Conservation (phyloP, 2,888 invertebrate species). For the Stenichneumon culpator region DNA sequence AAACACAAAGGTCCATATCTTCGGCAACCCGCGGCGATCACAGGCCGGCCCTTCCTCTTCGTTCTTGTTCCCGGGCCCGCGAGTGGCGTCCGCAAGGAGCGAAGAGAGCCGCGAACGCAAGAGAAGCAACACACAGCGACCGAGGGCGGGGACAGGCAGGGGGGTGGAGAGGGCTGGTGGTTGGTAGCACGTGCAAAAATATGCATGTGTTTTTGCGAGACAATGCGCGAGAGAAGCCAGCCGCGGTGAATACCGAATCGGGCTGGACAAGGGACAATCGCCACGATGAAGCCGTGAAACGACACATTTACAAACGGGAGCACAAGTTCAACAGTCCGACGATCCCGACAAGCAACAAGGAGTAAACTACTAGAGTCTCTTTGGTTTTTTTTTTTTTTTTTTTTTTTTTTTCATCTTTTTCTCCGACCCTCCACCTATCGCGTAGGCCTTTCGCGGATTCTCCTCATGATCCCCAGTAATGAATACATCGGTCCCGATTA, state of each 20-base stretch:
- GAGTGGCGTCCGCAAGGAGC: background rate
- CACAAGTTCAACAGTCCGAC: conserved; percentile 69
- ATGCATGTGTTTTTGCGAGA: conserved; percentile 80
- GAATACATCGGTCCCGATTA: conserved; percentile 41
- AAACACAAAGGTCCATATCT: conserved; percentile 75
- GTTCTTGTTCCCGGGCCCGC: conserved; percentile 44
- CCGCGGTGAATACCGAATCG: conserved; percentile 67
- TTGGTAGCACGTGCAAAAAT: conserved; percentile 79
- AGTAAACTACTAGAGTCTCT: conserved; percentile 10
- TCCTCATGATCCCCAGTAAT: conserved; percentile 39
- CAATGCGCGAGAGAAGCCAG: conserved; percentile 76
- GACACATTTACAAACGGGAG: conserved; percentile 72
- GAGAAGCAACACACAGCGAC: background rate
- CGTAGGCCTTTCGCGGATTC: background rate
- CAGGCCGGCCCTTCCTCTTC: conserved; percentile 58
- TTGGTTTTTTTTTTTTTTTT: background rate
- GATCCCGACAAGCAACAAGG: conserved; percentile 49
- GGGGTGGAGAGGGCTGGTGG: conserved; percentile 41
- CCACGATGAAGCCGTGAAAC: conserved; percentile 73
- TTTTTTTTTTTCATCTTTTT: background rate
- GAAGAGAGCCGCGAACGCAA: conserved; percentile 61
- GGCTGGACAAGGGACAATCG: conserved; percentile 67
- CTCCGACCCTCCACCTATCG: background rate
- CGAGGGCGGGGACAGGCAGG: conserved; percentile 44
- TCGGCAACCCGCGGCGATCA: conserved; percentile 72